A percentile compares a stretch with the other conserved stretches of the same genome.
phyloP scores from a whole-genome alignment of 2,888 invertebrate species.

The Tenthredo amoena region DNA sequence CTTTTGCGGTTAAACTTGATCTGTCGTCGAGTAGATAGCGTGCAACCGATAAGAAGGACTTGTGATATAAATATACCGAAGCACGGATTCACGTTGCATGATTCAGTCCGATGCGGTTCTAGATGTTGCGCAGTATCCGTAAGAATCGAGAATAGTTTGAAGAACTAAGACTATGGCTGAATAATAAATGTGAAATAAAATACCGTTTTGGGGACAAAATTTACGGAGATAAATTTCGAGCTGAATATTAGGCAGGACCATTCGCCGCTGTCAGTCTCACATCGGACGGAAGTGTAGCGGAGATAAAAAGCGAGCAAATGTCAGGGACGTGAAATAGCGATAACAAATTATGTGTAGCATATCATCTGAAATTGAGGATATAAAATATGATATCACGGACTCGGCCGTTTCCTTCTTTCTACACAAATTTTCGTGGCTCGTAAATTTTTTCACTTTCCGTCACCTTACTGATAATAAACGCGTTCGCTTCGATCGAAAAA shows the following conservation, averaged over 20 bases:
- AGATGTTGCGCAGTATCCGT: background rate
- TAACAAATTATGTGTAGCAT: background rate
- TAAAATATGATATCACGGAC: background rate
- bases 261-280: background rate
- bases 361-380: background rate
- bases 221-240: background rate
- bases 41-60: background rate
- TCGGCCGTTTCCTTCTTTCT: background rate
- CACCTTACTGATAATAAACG: background rate
- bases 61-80: background rate
- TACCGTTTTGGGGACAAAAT: background rate
- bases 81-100: background rate
- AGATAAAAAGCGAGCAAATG: constrained; percentile 25
- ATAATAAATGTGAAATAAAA: background rate
- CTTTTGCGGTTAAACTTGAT: background rate
- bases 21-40: background rate
- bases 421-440: background rate
- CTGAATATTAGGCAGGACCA: constrained; percentile 31
- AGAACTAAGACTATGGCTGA: background rate
- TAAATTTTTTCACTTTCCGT: background rate
- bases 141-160: background rate
- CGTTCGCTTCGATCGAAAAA: background rate
- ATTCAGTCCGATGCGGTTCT: background rate
- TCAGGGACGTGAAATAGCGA: constrained; percentile 8
- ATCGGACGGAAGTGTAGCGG: background rate